These are phyloP conservation scores for Parambassis ranga DNA, from an alignment of 2,797 vertebrate species.

Conservation along the genomic window DNA sequence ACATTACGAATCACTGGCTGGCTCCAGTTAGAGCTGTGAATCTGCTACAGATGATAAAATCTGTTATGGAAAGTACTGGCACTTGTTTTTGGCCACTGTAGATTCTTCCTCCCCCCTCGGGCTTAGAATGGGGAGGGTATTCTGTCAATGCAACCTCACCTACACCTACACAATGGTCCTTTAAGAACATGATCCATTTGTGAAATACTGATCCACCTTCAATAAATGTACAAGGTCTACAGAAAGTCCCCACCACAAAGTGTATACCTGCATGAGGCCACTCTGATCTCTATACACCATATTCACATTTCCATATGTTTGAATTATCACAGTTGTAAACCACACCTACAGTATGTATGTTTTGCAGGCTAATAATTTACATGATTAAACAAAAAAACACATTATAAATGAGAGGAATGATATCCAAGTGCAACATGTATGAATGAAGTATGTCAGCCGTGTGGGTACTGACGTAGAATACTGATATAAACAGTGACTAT, in stretches of 20 bases:
- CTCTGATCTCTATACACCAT: not conserved
- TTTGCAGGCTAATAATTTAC: constrained; percentile 3
- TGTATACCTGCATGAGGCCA: not conserved
- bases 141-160: no score
- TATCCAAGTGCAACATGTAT: constrained; percentile 21
- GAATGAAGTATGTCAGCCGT: constrained; percentile 10
- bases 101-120: no score
- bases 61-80: no score
- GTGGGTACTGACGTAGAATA: not conserved
- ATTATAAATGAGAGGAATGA: constrained; percentile 22
- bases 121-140: no score
- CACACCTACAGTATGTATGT: not conserved
- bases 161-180: no score
- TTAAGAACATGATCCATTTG: no score
- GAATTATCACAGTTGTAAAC: not conserved
- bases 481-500: not conserved
- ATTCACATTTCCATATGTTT: constrained; percentile 15
- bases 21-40: no score
- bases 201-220: constrained; percentile 4
- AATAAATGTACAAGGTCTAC: not conserved
- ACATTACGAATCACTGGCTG: no score
- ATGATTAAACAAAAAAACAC: constrained; percentile 29
- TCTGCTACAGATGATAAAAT: no score
- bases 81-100: no score
- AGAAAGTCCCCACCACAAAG: not conserved